These are phyloP conservation scores for Orthonevra nobilis DNA, from an alignment of 2,888 invertebrate genomes.

Conservation along the genomic window DNA sequence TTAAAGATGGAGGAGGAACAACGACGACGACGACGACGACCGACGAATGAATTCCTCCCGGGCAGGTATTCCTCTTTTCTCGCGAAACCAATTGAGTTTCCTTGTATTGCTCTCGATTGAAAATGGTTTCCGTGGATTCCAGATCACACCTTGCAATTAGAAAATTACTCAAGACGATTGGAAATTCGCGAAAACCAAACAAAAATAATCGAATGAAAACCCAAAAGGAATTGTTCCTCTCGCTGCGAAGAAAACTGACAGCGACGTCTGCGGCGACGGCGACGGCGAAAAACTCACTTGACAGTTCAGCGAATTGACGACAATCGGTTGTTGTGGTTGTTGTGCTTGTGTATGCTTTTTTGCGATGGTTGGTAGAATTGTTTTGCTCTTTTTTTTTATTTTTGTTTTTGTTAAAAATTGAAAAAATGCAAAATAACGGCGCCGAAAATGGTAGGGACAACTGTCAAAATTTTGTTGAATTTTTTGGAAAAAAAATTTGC, in stretches of 20 bases:
- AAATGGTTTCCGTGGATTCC: slow-evolving; percentile 3
- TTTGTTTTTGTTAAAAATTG: no score
- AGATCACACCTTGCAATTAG: slow-evolving; percentile 42
- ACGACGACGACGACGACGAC: slow-evolving; percentile 33
- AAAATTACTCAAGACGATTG: slow-evolving; percentile 49
- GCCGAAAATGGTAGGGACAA: no score
- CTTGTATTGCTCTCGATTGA: slow-evolving; percentile 5
- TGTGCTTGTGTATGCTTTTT: no score
- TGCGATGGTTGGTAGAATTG: no score
- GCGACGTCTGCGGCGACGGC: no score
- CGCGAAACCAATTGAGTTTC: background rate
- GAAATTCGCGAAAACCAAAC: slow-evolving; percentile 65
- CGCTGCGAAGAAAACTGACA: slow-evolving; percentile 54
- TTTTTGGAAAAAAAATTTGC: no score
- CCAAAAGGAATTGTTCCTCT: slow-evolving; percentile 44
- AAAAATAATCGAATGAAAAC: slow-evolving; percentile 60
- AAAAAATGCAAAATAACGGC: no score
- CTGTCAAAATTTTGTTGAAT: no score
- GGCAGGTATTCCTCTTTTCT: slow-evolving; percentile 16
- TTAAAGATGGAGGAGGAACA: slow-evolving; percentile 63
- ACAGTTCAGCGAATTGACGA: slow-evolving; percentile 25
- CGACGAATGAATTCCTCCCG: slow-evolving; percentile 41
- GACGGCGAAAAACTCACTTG: slow-evolving; percentile 31
- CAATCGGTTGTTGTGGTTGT: no score
- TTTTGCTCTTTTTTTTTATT: no score